Base-by-base conservation (phyloP, 2,888 invertebrate genomes). In the Trichogramma evanescens region DNA sequence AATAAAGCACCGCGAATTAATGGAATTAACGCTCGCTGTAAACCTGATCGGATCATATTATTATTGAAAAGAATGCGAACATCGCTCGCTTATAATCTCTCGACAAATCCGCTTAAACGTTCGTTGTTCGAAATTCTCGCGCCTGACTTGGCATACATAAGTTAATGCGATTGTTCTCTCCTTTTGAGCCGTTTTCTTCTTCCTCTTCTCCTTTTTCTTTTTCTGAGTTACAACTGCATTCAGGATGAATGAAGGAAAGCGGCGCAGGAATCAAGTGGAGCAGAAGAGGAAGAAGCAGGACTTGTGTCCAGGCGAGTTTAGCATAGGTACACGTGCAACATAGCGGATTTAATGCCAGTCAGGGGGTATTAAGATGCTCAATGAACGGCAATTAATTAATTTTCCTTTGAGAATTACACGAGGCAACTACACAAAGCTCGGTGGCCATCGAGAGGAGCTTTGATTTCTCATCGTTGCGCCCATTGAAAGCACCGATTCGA, bases 361-460 rank as follows among this genome's bases (percentile, higher is more conserved):
- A 64, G 65, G 68, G 65, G 68, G 71, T 73, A 72, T 73, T 72
- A 72, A 71, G 71, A 69, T 67, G 67, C 67, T 66, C 71, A 71
- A 73, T 72, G 70, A 69, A 63, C 59, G 68, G 64, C 65, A 68
- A 72, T 73, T 73, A 72, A 73, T 73, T 73, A 72, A 26, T 26
- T 26, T 55, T 56, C 44, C 38, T 39, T 13, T 6, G 41, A 50
- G 52, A 58, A 56, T 60, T 43, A 50, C 55, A 26, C 26, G 26
- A 26, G 26, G 26, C 26, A 26, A 26, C 26, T 26, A 26, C 26
- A 26, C 26, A 26, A 26, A 26, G 26, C 26, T 26, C 26, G 2
- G 26, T 26, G 26, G 26, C 26, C 26, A 26, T 26, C 26, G 26
- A 26, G 26, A 26, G 3, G 26, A 26, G 26, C 26, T 26, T 26